These are phyloP conservation scores for Odontamblyopus lacepedii DNA, from an alignment of 2,797 vertebrate genomes.

Conservation along the genomic window DNA sequence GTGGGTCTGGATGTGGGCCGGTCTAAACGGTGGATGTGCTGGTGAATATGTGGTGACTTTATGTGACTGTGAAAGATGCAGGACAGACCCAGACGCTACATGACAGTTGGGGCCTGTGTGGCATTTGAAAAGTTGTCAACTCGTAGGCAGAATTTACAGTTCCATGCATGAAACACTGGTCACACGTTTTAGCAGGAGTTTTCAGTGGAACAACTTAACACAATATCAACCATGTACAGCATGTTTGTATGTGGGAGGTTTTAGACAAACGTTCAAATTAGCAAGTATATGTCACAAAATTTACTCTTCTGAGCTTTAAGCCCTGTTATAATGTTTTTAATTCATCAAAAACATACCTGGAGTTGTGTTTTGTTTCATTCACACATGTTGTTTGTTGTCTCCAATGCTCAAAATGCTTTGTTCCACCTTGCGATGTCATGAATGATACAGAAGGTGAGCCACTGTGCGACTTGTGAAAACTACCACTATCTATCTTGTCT, in stretches of 20 bases:
- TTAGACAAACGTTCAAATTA: not conserved
- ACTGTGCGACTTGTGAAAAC: too few relatives aligned
- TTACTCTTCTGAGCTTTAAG: too few relatives aligned
- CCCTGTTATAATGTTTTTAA: too few relatives aligned
- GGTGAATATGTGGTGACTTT: slow-evolving; percentile 13
- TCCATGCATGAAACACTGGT: not conserved
- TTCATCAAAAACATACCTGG: too few relatives aligned
- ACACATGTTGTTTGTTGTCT: too few relatives aligned
- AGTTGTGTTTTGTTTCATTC: too few relatives aligned
- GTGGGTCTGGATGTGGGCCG: slow-evolving; percentile 30
- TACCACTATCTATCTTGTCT: too few relatives aligned
- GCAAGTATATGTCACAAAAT: too few relatives aligned
- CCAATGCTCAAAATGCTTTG: too few relatives aligned
- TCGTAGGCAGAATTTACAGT: not conserved
- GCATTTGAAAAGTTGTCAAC: not conserved
- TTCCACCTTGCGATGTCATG: too few relatives aligned
- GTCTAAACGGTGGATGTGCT: slow-evolving; percentile 26
- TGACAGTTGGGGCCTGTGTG: slow-evolving; percentile 6
- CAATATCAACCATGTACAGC: not conserved
- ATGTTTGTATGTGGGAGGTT: not conserved
- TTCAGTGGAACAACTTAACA: not conserved
- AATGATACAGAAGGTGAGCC: too few relatives aligned
- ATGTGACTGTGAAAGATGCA: slow-evolving; percentile 53
- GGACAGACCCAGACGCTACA: not conserved
- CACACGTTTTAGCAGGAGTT: not conserved